phyloP scores from a whole-genome alignment of 2,113 vertebrate genomes.

The Cyprinodon variegatus region DNA sequence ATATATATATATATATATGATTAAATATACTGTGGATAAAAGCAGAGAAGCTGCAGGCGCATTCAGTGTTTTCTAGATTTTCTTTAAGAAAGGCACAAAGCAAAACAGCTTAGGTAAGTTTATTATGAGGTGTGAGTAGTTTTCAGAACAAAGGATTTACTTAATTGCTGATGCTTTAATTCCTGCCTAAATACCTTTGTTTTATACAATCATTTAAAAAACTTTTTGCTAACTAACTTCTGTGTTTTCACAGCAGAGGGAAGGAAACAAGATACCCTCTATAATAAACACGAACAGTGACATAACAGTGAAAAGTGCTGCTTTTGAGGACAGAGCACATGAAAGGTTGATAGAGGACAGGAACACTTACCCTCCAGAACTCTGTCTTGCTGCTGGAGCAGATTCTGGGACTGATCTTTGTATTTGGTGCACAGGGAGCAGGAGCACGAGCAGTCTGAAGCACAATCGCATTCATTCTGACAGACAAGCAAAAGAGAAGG shows the following conservation, averaged over 20 bases:
- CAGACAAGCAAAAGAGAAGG: constrained; percentile 8
- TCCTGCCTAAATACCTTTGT: not conserved
- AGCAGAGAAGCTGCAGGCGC: not conserved
- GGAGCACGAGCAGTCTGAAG: constrained; percentile 85
- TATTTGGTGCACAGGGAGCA: constrained; percentile 82
- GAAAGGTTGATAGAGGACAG: not conserved
- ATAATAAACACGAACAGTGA: not conserved
- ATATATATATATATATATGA: not conserved
- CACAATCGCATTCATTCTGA: constrained; percentile 86
- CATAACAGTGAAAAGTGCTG: not conserved
- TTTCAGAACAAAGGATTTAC: not conserved
- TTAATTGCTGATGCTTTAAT: not conserved
- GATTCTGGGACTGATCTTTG: constrained; percentile 74
- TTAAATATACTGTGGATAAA: not conserved
- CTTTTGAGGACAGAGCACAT: constrained; percentile 8
- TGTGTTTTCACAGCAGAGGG: not conserved
- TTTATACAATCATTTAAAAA: not conserved
- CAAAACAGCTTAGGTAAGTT: not conserved
- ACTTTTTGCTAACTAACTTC: not conserved
- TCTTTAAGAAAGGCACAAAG: not conserved
- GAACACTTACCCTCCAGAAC: constrained; percentile 86
- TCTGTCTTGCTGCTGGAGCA: constrained; percentile 75
- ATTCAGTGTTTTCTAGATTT: too few species aligned
- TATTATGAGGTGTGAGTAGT: not conserved
- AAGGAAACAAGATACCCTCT: not conserved